Evolutionary conservation across 2,113 vertebrate species (phyloP).

Genomic region (Corythaeola cristata): DNA sequence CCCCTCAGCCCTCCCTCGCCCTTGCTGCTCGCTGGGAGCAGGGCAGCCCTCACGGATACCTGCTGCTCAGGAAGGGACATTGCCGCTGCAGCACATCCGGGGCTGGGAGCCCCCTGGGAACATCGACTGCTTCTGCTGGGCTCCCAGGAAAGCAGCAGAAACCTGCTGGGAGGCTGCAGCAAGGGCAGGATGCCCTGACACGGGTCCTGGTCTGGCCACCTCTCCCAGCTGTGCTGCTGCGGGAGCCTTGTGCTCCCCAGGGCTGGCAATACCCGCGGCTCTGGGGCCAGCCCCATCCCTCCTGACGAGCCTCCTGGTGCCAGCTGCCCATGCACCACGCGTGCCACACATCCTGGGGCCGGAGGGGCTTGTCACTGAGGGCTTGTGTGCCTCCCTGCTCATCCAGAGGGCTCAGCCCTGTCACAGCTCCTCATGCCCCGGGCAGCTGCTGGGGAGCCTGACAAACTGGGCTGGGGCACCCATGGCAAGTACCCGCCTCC

Average conservation of each 20-base stretch:
- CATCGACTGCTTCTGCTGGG: not conserved
- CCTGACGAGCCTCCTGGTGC: not conserved
- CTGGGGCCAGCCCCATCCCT: not conserved
- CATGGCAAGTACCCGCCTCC: not conserved
- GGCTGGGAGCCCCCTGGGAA: not conserved
- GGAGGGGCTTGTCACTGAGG: not conserved
- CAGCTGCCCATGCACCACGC: not conserved
- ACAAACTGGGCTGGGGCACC: not conserved
- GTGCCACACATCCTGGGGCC: fast-evolving
- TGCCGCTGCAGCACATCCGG: fast-evolving
- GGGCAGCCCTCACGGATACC: not conserved
- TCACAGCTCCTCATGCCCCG: fast-evolving
- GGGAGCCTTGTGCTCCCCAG: not conserved
- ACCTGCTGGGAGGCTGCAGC: not conserved
- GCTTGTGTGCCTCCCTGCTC: not conserved
- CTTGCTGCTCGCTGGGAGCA: not conserved
- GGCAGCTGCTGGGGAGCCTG: not conserved
- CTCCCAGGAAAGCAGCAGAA: not conserved
- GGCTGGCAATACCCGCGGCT: fast-evolving
- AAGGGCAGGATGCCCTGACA: constrained; percentile 22
- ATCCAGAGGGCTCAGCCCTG: not conserved
- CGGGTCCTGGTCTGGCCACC: fast-evolving
- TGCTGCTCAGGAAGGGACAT: not conserved
- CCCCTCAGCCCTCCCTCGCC: not conserved
- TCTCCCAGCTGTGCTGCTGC: not conserved